phyloP scores from a whole-genome alignment of 1,140 invertebrate species.

The Chrysomallon squamiferum region DNA sequence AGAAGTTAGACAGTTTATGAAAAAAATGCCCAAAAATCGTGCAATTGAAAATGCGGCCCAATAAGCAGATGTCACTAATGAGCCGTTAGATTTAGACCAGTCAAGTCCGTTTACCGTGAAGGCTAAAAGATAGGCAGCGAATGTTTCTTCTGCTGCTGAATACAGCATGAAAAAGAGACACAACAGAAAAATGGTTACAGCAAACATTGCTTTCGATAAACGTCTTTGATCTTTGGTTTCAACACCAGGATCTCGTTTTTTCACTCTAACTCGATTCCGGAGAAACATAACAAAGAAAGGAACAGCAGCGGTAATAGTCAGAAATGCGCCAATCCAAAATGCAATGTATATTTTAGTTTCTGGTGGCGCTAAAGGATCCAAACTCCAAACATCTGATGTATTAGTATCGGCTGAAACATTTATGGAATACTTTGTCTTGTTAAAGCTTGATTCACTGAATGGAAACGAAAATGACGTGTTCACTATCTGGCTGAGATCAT shows the following conservation, averaged over 20 bases:
- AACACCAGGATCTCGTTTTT: not conserved
- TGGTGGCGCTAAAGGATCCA: not conserved
- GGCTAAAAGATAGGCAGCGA: constrained; percentile 27
- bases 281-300: constrained; percentile 27
- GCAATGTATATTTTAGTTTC: constrained; percentile 23
- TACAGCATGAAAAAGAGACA: constrained; percentile 25
- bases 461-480: not conserved
- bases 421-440: no score
- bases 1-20: constrained; percentile 21
- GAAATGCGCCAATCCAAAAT: constrained; percentile 21
- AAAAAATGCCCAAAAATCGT: constrained; percentile 31
- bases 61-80: constrained; percentile 33
- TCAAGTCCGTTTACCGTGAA: constrained; percentile 34
- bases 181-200: constrained; percentile 17
- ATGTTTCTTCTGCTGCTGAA: constrained; percentile 37
- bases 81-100: constrained; percentile 32
- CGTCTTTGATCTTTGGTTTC: not conserved
- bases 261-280: not conserved
- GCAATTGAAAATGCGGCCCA: constrained; percentile 36
- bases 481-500: not conserved
- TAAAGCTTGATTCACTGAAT: not conserved
- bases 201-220: constrained; percentile 14
- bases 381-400: no score
- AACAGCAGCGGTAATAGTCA: constrained; percentile 19
- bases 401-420: no score